phyloP scores from a whole-genome alignment of 2,797 vertebrate species.

The Phyllotis vaccarum region DNA sequence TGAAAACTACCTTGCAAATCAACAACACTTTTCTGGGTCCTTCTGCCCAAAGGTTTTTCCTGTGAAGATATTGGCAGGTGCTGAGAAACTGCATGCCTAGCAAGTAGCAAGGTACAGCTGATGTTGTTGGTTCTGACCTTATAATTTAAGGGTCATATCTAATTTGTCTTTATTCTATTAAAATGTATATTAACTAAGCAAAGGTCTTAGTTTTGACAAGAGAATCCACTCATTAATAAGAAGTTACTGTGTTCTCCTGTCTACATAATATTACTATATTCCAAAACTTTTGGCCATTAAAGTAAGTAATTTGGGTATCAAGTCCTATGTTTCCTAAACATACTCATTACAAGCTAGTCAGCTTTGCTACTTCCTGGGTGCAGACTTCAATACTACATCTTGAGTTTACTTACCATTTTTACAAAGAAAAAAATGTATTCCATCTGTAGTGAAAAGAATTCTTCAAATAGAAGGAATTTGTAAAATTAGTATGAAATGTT shows the following conservation, averaged over 20 bases:
- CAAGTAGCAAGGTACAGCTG: background rate
- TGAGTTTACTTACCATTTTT: slow-evolving; percentile 1
- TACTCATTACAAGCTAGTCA: background rate
- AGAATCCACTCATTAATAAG: background rate
- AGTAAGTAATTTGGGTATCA: background rate
- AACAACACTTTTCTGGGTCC: background rate
- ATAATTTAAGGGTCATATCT: background rate
- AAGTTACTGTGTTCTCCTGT: background rate
- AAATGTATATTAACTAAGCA: background rate
- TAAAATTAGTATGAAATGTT: slow-evolving; percentile 38
- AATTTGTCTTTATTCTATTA: slow-evolving; percentile 7
- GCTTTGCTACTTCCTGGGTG: background rate
- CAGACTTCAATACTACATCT: background rate
- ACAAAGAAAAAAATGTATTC: background rate
- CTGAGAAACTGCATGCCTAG: background rate
- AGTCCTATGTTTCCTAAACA: background rate
- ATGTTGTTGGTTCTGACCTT: background rate
- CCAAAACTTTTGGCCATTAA: background rate
- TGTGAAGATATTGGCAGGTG: background rate
- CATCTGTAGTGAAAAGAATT: background rate
- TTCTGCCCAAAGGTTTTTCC: background rate
- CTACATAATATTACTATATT: background rate
- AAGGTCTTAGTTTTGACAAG: background rate
- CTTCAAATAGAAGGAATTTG: background rate
- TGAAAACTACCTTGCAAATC: background rate